A percentile compares a stretch with the other conserved stretches of the same genome.
Evolutionary conservation across 2,888 invertebrate genomes (phyloP).

Genomic region (Allygus modestus): DNA sequence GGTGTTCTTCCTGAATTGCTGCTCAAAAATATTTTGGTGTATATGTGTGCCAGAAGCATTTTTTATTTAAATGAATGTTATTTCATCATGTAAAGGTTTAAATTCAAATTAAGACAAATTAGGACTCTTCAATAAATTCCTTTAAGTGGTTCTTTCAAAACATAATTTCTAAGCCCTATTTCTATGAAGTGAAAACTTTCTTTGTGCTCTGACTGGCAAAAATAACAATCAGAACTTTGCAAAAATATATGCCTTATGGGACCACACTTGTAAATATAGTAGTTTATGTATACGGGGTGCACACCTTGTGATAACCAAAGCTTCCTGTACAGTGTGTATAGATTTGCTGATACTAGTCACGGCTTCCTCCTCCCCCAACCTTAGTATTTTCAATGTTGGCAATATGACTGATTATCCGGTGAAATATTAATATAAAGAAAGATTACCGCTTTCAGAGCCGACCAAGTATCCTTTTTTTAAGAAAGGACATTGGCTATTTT

Average conservation of each 20-base stretch:
- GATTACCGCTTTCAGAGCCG: too few species aligned
- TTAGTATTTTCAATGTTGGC: slow-evolving; percentile 44
- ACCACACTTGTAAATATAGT: slow-evolving; percentile 62
- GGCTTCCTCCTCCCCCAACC: slow-evolving; percentile 21
- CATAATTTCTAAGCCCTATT: too few species aligned
- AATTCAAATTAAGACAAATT: too few species aligned
- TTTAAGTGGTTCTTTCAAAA: too few species aligned
- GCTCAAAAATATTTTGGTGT: too few species aligned
- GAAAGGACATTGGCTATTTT: too few species aligned
- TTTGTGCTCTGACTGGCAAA: slow-evolving; percentile 2
- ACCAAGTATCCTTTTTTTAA: too few species aligned
- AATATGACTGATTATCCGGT: not conserved
- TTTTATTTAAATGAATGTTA: too few species aligned
- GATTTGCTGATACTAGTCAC: slow-evolving; percentile 4
- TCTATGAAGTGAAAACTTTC: not conserved
- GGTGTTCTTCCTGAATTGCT: too few species aligned
- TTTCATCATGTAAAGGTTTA: too few species aligned
- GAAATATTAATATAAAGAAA: not conserved
- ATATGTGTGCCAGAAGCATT: too few species aligned
- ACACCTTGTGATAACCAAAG: slow-evolving; percentile 11
- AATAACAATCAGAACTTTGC: slow-evolving; percentile 4
- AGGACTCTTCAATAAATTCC: too few species aligned
- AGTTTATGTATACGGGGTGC: slow-evolving; percentile 30
- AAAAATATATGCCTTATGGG: slow-evolving; percentile 58
- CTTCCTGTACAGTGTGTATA: slow-evolving; percentile 32